Conservation (phyloP, 23 tunicate genomes). For the Clavelina lepadiformis region DNA sequence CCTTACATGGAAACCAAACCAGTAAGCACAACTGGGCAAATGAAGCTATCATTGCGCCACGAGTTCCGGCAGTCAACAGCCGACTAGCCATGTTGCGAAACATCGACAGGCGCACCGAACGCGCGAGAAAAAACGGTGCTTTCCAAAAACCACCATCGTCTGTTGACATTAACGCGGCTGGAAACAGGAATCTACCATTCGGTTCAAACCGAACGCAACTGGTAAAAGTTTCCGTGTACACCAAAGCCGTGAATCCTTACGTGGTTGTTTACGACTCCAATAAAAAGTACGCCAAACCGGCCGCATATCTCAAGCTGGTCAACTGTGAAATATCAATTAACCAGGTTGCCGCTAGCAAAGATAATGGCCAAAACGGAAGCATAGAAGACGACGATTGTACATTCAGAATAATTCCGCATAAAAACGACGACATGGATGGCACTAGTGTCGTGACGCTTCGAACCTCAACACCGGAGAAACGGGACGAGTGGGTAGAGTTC, state of each 20-base stretch:
- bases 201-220: slow-evolving; percentile 21
- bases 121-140: not conserved
- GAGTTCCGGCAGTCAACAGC: not conserved
- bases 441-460: slow-evolving; percentile 21
- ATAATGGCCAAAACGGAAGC: slow-evolving; percentile 5
- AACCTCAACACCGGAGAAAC: slow-evolving; percentile 15
- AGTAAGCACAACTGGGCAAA: not conserved
- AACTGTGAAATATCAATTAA: slow-evolving; percentile 24
- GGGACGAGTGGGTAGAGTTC: slow-evolving; percentile 68
- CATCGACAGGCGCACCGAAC: slow-evolving; percentile 5
- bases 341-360: not conserved
- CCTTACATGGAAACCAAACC: slow-evolving; percentile 9
- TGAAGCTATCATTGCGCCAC: not conserved
- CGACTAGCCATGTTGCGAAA: slow-evolving; percentile 10
- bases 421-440: slow-evolving; percentile 45
- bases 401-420: slow-evolving; percentile 39
- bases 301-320: slow-evolving; percentile 49
- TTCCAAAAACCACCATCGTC: slow-evolving; percentile 7
- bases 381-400: slow-evolving; percentile 27
- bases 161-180: too few species aligned
- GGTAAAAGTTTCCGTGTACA: slow-evolving; percentile 64
- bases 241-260: slow-evolving; percentile 70
- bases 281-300: slow-evolving; percentile 62
- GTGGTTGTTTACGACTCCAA: slow-evolving; percentile 68
- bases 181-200: not conserved